Conservation (phyloP, 2,888 invertebrate genomes). For the Tromatobia lineatoria region DNA sequence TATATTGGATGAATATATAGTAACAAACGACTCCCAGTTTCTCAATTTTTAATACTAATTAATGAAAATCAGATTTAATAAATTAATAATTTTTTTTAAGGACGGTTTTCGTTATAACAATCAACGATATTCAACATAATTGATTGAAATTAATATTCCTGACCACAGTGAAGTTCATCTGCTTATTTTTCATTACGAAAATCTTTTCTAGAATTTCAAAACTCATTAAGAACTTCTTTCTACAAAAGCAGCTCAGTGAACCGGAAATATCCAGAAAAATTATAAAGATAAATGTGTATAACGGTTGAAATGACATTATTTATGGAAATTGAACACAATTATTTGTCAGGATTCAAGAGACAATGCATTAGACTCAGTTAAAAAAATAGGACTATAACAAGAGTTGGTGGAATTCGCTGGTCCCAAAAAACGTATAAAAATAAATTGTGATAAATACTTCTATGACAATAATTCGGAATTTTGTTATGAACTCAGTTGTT, state of each 20-base stretch:
- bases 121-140: not conserved
- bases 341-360: no score
- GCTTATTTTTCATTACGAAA: not conserved
- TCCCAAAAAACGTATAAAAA: no score
- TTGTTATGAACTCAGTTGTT: no score
- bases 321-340: no score
- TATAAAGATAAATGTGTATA: no score
- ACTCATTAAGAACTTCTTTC: not conserved
- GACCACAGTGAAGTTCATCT: not conserved
- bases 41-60: not conserved
- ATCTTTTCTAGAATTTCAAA: not conserved
- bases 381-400: not conserved
- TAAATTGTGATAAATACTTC: no score
- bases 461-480: no score
- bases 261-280: no score
- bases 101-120: not conserved
- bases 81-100: not conserved
- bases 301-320: no score
- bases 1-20: constrained; percentile 32
- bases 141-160: not conserved
- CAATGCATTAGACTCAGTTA: no score
- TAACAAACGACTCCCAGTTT: constrained; percentile 25
- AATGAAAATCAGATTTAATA: not conserved
- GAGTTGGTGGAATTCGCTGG: no score
- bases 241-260: no score